Base-by-base conservation (phyloP, 2,797 vertebrate genomes). In the Chrysocyon brachyurus region DNA sequence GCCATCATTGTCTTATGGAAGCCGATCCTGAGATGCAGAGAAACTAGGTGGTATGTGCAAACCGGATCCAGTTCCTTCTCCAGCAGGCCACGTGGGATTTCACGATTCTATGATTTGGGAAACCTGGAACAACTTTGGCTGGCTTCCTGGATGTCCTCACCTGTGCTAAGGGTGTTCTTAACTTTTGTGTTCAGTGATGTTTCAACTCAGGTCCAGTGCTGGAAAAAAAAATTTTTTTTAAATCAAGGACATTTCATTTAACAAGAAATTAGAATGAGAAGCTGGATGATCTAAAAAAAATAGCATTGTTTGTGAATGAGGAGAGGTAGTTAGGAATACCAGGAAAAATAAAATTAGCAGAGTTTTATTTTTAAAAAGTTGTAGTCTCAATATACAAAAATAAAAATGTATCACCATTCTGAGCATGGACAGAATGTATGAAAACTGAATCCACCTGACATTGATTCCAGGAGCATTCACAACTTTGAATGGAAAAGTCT, bases 51-150 rank as follows among this genome's bases (percentile, higher is more conserved):
- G 57, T 73, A 66, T 87, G 11, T 77, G n/a, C 19, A 57, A 84
- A 92, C 12, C n/a, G 77, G 17, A 78, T 72, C 26, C 21, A 92
- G 16, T 75, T 91, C n/a, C 82, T 91, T 92, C 85, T 40, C 75
- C 57, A n/a, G 49, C 81, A 86, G 22, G 6, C 19, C 36, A 57
- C 36, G 33, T 3, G 70, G 31, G 52, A 54, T 79, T 31, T 83
- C 14, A 33, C 46, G 16, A 17, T 36, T 64, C 8, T 77, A 10
- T 11, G 14, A 92, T 72, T 90, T 28, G 19, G 22, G 19, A 92
- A 73, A 90, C 21, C 24, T 64, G 86, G n/a, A 75, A 82, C 31
- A 92, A 59, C 15, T 14, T n/a, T 72, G 64, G 49, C 59, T 59
- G 24, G 4, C 12, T 57, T 73, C 72, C 64, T 54, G 15, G 93